These are phyloP conservation scores for Drusus annulatus DNA, from an alignment of 1,140 invertebrate genomes.

Conservation along the genomic window DNA sequence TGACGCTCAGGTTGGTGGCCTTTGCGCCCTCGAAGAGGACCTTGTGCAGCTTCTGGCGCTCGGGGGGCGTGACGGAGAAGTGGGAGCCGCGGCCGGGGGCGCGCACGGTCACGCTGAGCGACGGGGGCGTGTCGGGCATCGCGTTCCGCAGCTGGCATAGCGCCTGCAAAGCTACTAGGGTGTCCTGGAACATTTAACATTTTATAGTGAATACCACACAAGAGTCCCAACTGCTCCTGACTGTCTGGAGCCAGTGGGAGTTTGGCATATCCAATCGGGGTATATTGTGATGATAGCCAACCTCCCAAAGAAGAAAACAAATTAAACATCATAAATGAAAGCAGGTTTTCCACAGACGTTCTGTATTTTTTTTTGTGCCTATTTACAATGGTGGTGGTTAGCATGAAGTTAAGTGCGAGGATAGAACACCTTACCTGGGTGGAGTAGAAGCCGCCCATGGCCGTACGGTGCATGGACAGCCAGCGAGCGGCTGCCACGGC, in stretches of 20 bases:
- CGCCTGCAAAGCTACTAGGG: conserved; percentile 77
- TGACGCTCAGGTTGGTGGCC: conserved; percentile 65
- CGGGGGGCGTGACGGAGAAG: conserved; percentile 57
- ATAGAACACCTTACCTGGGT: conserved; percentile 66
- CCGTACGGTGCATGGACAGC: conserved; percentile 78
- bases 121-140: conserved; percentile 54
- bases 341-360: too few species aligned
- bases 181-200: conserved; percentile 70
- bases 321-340: too few species aligned
- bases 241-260: too few species aligned
- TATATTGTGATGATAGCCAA: too few species aligned
- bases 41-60: conserved; percentile 61
- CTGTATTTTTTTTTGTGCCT: too few species aligned
- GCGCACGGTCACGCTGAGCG: conserved; percentile 60
- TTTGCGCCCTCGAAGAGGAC: conserved; percentile 59
- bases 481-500: conserved; percentile 74
- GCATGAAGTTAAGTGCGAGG: too few species aligned
- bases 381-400: too few species aligned
- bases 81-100: conserved; percentile 48
- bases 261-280: too few species aligned
- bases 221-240: too few species aligned
- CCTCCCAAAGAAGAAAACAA: too few species aligned
- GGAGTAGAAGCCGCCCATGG: conserved; percentile 81
- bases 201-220: too few species aligned
- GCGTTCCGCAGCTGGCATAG: conserved; percentile 63